Evolutionary conservation across 2,888 invertebrate species (phyloP).

Genomic region (Callyntrura sp.): DNA sequence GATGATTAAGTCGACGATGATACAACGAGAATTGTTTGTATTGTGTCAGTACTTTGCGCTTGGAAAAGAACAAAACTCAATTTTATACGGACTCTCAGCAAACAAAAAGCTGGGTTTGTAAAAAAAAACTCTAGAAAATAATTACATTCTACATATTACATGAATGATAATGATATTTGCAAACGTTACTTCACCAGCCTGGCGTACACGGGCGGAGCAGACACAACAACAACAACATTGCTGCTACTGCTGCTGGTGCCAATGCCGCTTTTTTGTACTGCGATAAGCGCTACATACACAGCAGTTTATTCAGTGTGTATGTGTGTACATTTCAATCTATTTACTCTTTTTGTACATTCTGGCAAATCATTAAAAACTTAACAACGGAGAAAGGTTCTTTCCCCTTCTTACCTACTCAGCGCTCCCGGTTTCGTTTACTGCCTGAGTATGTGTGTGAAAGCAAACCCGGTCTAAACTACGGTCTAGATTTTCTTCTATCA

Average conservation of each 20-base stretch:
- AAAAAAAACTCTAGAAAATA: slow-evolving; percentile 47
- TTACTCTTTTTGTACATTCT: not conserved
- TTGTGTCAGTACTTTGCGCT: slow-evolving; percentile 1
- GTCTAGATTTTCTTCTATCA: not conserved
- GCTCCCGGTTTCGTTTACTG: not conserved
- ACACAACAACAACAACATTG: slow-evolving; percentile 1
- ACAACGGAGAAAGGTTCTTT: not conserved
- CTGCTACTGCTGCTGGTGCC: no score
- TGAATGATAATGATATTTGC: slow-evolving; percentile 62
- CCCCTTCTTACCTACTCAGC: not conserved
- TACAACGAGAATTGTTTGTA: slow-evolving; percentile 16
- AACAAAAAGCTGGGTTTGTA: slow-evolving; percentile 23
- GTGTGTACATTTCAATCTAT: not conserved
- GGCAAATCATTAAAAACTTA: slow-evolving; percentile 40
- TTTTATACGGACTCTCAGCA: not conserved
- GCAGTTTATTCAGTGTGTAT: no score
- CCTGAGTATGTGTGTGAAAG: not conserved
- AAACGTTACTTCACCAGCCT: no score
- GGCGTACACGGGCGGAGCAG: no score
- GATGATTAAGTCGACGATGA: slow-evolving; percentile 1
- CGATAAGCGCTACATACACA: not conserved
- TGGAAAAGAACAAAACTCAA: no score
- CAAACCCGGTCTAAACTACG: not conserved
- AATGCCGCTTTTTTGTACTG: not conserved
- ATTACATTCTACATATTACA: slow-evolving; percentile 60